Base-by-base conservation (phyloP, 2,888 invertebrate species). In the Netelia inedita region DNA sequence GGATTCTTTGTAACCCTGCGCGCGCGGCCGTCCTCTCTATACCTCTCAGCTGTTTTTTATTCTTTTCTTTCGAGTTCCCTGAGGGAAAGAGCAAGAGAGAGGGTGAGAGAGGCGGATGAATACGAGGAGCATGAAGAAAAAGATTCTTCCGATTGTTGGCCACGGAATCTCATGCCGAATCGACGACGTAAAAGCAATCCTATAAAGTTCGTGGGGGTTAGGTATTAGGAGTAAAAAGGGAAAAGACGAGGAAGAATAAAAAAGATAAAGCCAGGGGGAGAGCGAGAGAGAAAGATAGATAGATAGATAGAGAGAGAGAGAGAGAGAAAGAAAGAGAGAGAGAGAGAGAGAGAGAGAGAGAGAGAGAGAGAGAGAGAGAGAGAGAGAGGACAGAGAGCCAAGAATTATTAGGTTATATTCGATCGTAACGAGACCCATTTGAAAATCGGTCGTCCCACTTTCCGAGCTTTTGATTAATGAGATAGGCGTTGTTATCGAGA, bases 101-200 rank as follows among this genome's bases (percentile, higher is more conserved):
- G 66, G 57, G 59, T 68, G 65, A 72, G 79, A 50, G 46, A 75
- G 35, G 66, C 23, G 50, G 61, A 83, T 43, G 68, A 61, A 61
- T 21, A 59, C 35, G 63, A 73, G 57, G 65, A 75, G 28, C 43
- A 28, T 69, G 83, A 79, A 53, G 80, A 35, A 76, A 46, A 23
- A 79, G 63, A 75, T 76, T 80, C 68, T 21, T 57, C 55, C 76
- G 84, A 84, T 84, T 69, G 80, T 84, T 80, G 80, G 72, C 71
- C 84, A 73, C 72, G 79, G 63, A 84, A 84, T 84, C 72, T 83
- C 83, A 63, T 76, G 83, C 80, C 76, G 76, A 80, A 83, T 80
- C 84, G 61, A 73, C 75, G 80, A 80, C 84, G 73, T 61, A 76
- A 80, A 84, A 80, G 80, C 76, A 84, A 80, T 84, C 84, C 76